Evolutionary conservation across 2,797 vertebrate genomes (phyloP).

Genomic region (Helostoma temminkii): DNA sequence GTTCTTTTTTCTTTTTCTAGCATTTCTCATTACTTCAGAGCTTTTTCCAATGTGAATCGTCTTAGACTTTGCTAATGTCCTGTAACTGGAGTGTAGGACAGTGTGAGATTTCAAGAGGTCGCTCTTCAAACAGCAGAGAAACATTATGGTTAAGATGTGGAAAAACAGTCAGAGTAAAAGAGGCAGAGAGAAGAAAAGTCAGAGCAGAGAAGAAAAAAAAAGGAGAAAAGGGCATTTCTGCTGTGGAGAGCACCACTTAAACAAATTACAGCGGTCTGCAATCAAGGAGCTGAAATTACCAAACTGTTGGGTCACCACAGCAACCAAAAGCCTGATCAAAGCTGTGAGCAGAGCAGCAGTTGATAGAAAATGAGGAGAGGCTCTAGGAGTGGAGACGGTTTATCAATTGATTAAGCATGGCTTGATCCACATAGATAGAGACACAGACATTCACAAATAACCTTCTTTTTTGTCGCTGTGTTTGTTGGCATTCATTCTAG

Average conservation of each 20-base stretch:
- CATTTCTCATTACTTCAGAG: slow-evolving; percentile 32
- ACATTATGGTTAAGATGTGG: slow-evolving; percentile 18
- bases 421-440: slow-evolving; percentile 10
- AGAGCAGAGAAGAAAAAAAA: slow-evolving; percentile 21
- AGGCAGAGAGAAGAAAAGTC: slow-evolving; percentile 18
- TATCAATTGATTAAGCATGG: slow-evolving; percentile 25
- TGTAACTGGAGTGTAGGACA: slow-evolving; percentile 28
- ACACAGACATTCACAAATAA: neutral
- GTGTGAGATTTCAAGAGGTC: slow-evolving; percentile 49
- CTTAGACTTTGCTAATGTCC: slow-evolving; percentile 14
- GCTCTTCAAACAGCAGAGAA: slow-evolving; percentile 43
- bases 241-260: slow-evolving; percentile 78
- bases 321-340: slow-evolving; percentile 70
- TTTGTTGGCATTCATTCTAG: slow-evolving; percentile 7
- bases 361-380: slow-evolving; percentile 29
- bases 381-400: slow-evolving; percentile 2
- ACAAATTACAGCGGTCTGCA: slow-evolving; percentile 80
- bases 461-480: neutral
- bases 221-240: slow-evolving; percentile 60
- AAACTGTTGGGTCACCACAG: slow-evolving; percentile 79
- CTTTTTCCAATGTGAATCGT: slow-evolving; percentile 31
- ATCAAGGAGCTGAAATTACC: slow-evolving; percentile 83
- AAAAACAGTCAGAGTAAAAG: slow-evolving; percentile 13
- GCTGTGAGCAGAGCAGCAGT: slow-evolving; percentile 43
- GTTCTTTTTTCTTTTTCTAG: slow-evolving; percentile 18